Evolutionary conservation across 2,888 invertebrate genomes (phyloP).

Genomic region (Scaptodrosophila latifasciaeformis): DNA sequence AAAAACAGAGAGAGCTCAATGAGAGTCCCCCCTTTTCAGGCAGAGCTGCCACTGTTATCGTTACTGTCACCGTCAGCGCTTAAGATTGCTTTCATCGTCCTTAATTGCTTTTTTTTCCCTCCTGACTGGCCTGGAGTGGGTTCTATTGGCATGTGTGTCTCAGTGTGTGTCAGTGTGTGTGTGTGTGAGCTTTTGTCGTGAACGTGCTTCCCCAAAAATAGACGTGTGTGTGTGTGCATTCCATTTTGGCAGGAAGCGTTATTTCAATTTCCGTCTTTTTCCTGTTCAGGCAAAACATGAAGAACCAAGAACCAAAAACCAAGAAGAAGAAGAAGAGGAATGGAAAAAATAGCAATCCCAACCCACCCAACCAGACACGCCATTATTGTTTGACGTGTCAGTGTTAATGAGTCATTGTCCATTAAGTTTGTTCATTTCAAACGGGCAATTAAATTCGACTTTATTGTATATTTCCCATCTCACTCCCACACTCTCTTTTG

Average conservation of each 20-base stretch:
- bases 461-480: conserved; percentile 70
- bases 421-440: conserved; percentile 67
- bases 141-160: conserved; percentile 9
- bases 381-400: conserved; percentile 70
- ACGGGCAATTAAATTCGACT: conserved; percentile 68
- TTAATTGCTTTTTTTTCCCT: conserved; percentile 73
- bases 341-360: conserved; percentile 35
- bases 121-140: conserved; percentile 18
- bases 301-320: not conserved
- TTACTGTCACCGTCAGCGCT: conserved; percentile 66
- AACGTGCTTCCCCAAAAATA: conserved; percentile 31
- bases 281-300: no score
- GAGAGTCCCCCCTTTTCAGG: not conserved
- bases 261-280: conserved; percentile 68
- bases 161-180: conserved; percentile 20
- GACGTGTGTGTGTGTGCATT: conserved; percentile 24
- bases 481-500: no score
- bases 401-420: conserved; percentile 72
- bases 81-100: conserved; percentile 75
- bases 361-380: conserved; percentile 61
- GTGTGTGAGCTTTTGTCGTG: conserved; percentile 45
- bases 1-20: not conserved
- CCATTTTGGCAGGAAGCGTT: conserved; percentile 58
- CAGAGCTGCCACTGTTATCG: conserved; percentile 39
- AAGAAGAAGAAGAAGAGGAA: not conserved